These are phyloP conservation scores for Odontamblyopus rebecca DNA, from an alignment of 2,797 vertebrate species.

Conservation along the genomic window DNA sequence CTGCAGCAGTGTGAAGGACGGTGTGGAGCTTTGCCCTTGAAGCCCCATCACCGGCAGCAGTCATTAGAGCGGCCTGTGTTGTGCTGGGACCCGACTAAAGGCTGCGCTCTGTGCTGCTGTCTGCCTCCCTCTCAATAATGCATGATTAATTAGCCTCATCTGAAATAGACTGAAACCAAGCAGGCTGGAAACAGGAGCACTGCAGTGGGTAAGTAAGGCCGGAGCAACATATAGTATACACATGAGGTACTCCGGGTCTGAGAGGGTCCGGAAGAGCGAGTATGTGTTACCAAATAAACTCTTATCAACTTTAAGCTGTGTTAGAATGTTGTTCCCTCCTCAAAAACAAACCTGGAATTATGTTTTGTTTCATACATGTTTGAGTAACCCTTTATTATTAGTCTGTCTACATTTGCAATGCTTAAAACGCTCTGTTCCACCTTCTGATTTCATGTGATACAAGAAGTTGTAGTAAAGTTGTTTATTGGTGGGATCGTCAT, in stretches of 20 bases:
- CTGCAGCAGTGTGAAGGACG: slow-evolving; percentile 20
- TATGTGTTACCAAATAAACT: too few species aligned
- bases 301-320: too few species aligned
- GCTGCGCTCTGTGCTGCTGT: slow-evolving; percentile 68
- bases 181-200: slow-evolving; percentile 72
- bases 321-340: too few species aligned
- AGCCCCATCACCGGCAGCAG: slow-evolving; percentile 22
- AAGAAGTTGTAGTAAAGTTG: too few species aligned
- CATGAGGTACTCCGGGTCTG: slow-evolving; percentile 11
- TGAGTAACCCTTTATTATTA: too few species aligned
- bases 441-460: too few species aligned
- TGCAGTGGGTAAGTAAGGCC: slow-evolving; percentile 41
- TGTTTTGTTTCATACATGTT: too few species aligned
- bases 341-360: too few species aligned
- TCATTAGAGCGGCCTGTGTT: slow-evolving; percentile 50
- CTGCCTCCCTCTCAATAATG: slow-evolving; percentile 75
- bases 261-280: background rate
- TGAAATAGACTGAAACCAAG: slow-evolving; percentile 78
- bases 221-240: slow-evolving; percentile 25
- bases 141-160: slow-evolving; percentile 80
- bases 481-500: too few species aligned
- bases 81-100: slow-evolving; percentile 66
- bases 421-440: too few species aligned
- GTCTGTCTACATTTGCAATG: too few species aligned
- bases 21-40: slow-evolving; percentile 16